These are phyloP conservation scores for Sycophila sp. DNA, from an alignment of 1,140 invertebrate species.

Conservation along the genomic window DNA sequence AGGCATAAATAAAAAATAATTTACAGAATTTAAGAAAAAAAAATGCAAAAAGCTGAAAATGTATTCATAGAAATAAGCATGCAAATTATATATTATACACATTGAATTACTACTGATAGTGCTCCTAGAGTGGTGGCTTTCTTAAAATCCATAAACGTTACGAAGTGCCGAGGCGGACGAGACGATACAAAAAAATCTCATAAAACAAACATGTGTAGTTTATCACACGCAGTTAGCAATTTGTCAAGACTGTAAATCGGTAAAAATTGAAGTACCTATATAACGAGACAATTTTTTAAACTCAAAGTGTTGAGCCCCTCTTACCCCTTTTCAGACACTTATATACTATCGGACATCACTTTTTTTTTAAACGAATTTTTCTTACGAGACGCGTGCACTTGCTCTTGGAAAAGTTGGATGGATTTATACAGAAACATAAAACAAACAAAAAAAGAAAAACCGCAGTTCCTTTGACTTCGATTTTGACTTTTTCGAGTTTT, in stretches of 20 bases:
- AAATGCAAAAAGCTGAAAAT: constrained; percentile 45
- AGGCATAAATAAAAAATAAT: constrained; percentile 50
- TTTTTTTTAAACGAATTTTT: constrained; percentile 37
- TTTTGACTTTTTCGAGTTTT: constrained; percentile 10
- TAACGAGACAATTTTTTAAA: constrained; percentile 32
- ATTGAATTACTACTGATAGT: constrained; percentile 58
- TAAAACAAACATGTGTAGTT: constrained; percentile 52
- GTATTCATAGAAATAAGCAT: constrained; percentile 58
- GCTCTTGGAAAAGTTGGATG: constrained; percentile 23
- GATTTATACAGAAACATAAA: constrained; percentile 31
- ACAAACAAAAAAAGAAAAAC: not conserved
- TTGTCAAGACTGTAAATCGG: constrained; percentile 59
- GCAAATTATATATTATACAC: constrained; percentile 57
- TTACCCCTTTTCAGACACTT: constrained; percentile 16
- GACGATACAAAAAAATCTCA: constrained; percentile 37
- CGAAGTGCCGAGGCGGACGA: constrained; percentile 22
- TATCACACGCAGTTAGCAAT: constrained; percentile 54
- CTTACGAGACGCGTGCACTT: constrained; percentile 25
- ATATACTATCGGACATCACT: constrained; percentile 22
- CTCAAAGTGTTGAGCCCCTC: constrained; percentile 8
- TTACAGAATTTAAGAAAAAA: constrained; percentile 39
- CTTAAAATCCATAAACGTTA: constrained; percentile 25
- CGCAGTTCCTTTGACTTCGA: constrained; percentile 10
- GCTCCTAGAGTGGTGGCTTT: constrained; percentile 55
- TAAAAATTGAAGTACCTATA: constrained; percentile 38